Evolutionary conservation across 2,888 invertebrate species (phyloP).

Genomic region (Dioctria rufipes): DNA sequence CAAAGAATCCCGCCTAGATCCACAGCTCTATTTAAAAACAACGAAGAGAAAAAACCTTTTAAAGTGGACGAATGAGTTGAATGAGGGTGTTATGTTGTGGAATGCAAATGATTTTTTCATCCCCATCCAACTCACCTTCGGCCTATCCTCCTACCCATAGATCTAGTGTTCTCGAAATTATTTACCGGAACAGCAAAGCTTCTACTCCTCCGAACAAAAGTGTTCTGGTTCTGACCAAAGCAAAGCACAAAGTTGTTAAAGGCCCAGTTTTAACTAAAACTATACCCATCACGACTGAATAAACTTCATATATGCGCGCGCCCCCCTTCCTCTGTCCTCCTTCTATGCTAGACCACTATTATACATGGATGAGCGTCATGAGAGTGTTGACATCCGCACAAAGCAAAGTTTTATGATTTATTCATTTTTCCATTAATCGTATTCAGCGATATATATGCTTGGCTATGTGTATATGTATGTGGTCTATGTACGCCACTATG

Average conservation of each 20-base stretch:
- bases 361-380: neutral
- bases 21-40: neutral
- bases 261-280: conserved; percentile 42
- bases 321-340: too few species aligned
- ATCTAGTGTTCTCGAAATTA: neutral
- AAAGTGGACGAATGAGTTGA: conserved; percentile 25
- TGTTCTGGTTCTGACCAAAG: conserved; percentile 27
- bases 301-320: neutral
- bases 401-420: conserved; percentile 57
- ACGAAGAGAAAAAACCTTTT: conserved; percentile 1
- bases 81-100: neutral
- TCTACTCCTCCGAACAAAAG: conserved; percentile 18
- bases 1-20: neutral
- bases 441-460: conserved; percentile 8
- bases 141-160: neutral
- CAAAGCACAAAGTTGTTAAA: conserved; percentile 17
- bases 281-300: conserved; percentile 38
- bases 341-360: too few species aligned
- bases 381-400: conserved; percentile 19
- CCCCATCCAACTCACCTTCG: neutral
- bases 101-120: conserved; percentile 21
- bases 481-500: neutral
- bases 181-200: conserved; percentile 31
- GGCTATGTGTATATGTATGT: neutral
- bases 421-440: conserved; percentile 57